Evolutionary conservation across 2,797 vertebrate species (phyloP), one percentile per base, ranked within the genome.

Genomic region (Coilia nasus): DNA sequence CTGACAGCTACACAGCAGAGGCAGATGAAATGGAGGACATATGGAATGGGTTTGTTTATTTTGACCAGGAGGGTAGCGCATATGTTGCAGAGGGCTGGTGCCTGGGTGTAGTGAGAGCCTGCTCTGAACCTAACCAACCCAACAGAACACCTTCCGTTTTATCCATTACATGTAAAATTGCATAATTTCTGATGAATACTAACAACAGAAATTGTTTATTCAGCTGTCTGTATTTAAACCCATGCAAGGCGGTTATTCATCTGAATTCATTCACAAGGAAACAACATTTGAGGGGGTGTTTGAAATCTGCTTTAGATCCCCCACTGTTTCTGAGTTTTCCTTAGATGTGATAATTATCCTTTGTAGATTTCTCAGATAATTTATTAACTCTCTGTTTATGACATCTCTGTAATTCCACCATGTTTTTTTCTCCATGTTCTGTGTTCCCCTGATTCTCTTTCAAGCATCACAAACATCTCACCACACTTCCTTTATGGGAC

Each of bases 391-490:
- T 21, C 71, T 78, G 71, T 41, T 78, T 78, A 44, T 44, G 17
- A 78, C 35, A 15, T 78, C 71, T 78, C 35, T 78, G 71, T 78
- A 44, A 44, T 78, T 44, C 15, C 19, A 41, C 19, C 44, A 44
- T 25, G 9, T 41, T 17, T 54, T 54, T 54, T 54, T 10, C 14
- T 9, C 14, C 9, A 1, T 54, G 2, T 54, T 21, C n/a, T n/a
- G n/a, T n/a, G n/a, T n/a, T n/a, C n/a, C n/a, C n/a, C n/a, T n/a
- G n/a, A n/a, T n/a, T n/a, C n/a, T n/a, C n/a, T n/a, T n/a, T n/a
- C n/a, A n/a, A n/a, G n/a, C 35, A 44, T 78, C 71, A 78, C 71
- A 78, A 78, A 44, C 71, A 78, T 78, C 71, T 21, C 71, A 78
- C 14, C 31, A 78, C 21, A 31, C 71, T 44, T 21, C 35, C 35